phyloP scores from a whole-genome alignment of 2,888 invertebrate genomes.

The Lordiphosa andalusiaca region DNA sequence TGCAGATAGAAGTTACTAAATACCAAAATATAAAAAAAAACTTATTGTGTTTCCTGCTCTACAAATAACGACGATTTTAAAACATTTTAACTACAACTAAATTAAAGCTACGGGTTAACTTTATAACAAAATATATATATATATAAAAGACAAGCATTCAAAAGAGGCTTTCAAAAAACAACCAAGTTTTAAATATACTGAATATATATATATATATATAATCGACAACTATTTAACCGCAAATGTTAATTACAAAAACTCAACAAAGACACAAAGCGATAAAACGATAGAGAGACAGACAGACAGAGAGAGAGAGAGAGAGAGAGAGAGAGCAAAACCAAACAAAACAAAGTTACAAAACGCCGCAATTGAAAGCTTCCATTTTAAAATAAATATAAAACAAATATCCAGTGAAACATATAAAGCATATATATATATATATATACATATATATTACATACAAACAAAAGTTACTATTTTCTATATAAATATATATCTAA shows the following conservation, averaged over 20 bases:
- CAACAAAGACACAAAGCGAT: slow-evolving; percentile 5
- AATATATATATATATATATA: slow-evolving; percentile 31
- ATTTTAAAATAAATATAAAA: slow-evolving; percentile 45
- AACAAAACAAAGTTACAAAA: slow-evolving; percentile 67
- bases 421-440: slow-evolving; percentile 48
- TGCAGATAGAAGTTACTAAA: slow-evolving; percentile 10
- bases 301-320: slow-evolving; percentile 25
- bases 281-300: slow-evolving; percentile 9
- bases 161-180: slow-evolving; percentile 1
- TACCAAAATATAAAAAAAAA: slow-evolving; percentile 10
- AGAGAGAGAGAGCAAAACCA: slow-evolving; percentile 17
- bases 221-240: slow-evolving; percentile 5
- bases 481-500: slow-evolving; percentile 29
- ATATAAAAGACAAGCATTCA: slow-evolving; percentile 13
- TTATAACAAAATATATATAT: slow-evolving; percentile 10
- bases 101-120: too few species aligned
- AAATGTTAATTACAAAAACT: slow-evolving; percentile 6
- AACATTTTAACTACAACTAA: slow-evolving; percentile 24
- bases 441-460: slow-evolving; percentile 28
- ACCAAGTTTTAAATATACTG: slow-evolving; percentile 16
- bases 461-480: slow-evolving; percentile 65
- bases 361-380: slow-evolving; percentile 74
- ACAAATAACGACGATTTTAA: slow-evolving; percentile 52
- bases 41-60: slow-evolving; percentile 51
- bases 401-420: slow-evolving; percentile 32